Base-by-base conservation (phyloP, 2,113 vertebrate species). In the Mus spicilegus region DNA sequence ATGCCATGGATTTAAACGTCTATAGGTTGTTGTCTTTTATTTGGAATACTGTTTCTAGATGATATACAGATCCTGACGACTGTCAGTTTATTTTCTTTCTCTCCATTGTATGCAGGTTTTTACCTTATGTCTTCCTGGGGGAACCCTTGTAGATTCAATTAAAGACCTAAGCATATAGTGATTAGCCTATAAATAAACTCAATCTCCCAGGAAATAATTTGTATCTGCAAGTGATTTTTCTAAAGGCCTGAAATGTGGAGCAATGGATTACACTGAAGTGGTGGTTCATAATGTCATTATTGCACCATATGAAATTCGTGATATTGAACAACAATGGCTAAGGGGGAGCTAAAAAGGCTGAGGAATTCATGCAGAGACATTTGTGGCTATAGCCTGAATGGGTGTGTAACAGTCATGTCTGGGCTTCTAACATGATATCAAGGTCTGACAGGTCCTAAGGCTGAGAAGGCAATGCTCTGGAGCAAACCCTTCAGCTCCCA, bases 151-250 rank as follows among this genome's bases (percentile, higher is more conserved):
- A 89, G 19, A 58, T 54, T 39, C n/a, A 65, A 93, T n/a, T 93
- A 95, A 96, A 93, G 80, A 39, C 46, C 61, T 95, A 88, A 75
- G 5, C 9, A 56, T 84, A 54, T 61, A 81, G 58, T 56, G 22
- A 76, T 77, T 61, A 87, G 33, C 26, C 17, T 12, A 24, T 65
- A 84, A 94, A 82, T 84, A 96, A 93, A 76, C 7, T 51, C 87
- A 78, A n/a, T 69, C 24, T 82, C 85, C 94, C 39, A 69, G 70
- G 51, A 89, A 95, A 94, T 33, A 89, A 94, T 91, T 49, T 81
- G 2, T 19, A 49, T 39, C 63, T 73, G 9, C 16, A 91, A 90
- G n/a, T 84, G 82, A 30, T 63, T 67, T 87, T 90, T 54, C 33
- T 61, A 69, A 36, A 5, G 46, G 36, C 56, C 42, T 77, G 30